phyloP scores from a whole-genome alignment of 2,797 vertebrate species.

The Paguma larvata region DNA sequence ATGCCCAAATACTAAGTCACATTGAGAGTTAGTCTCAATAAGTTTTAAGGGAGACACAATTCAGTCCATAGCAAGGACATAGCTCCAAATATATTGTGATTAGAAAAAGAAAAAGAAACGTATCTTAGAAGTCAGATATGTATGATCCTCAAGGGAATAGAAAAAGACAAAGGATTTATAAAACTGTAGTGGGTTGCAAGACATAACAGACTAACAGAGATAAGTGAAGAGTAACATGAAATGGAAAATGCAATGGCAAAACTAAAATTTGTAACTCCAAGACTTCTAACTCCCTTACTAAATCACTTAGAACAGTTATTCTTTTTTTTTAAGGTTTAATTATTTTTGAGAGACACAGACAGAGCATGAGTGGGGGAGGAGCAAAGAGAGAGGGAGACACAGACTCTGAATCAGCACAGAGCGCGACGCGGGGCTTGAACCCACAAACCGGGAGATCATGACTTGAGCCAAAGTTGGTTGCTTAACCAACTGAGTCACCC shows the following conservation, averaged over 20 bases:
- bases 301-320: not conserved
- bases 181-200: not conserved
- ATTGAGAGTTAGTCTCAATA: not conserved
- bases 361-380: no score
- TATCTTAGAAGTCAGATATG: not conserved
- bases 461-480: no score
- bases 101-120: not conserved
- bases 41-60: not conserved
- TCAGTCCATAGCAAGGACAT: not conserved
- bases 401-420: no score
- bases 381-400: no score
- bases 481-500: no score
- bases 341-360: no score
- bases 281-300: not conserved
- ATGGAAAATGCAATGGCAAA: not conserved
- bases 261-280: not conserved
- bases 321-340: not conserved
- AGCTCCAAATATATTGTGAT: not conserved
- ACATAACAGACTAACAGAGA: not conserved
- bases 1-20: not conserved
- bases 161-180: not conserved
- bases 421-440: no score
- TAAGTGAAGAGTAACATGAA: not conserved
- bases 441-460: no score
- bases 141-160: not conserved